phyloP scores from a whole-genome alignment of 2,888 invertebrate genomes.

The Achlya flavicornis region DNA sequence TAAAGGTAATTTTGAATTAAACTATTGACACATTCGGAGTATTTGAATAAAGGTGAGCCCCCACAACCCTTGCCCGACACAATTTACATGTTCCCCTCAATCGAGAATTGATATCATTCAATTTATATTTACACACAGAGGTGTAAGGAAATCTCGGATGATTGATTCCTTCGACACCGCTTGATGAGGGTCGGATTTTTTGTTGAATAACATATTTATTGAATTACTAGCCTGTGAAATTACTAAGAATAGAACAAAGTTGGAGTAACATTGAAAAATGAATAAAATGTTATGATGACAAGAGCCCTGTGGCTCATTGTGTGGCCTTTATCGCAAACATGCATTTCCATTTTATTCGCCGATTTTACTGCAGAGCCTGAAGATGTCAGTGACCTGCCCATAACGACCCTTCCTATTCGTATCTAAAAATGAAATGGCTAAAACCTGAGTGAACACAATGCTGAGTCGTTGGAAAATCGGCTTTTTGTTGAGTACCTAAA shows the following conservation, averaged over 20 bases:
- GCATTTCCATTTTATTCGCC: neutral
- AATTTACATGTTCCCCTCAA: conserved; percentile 3
- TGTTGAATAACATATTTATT: neutral
- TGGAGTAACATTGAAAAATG: neutral
- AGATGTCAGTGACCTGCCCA: neutral
- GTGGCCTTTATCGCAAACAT: neutral
- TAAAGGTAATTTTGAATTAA: conserved; percentile 6
- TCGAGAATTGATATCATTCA: conserved; percentile 2
- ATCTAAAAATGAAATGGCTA: neutral
- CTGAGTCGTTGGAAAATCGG: neutral
- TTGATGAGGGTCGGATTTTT: conserved; percentile 6
- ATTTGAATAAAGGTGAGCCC: neutral
- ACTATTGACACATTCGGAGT: neutral
- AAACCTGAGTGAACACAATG: conserved; percentile 3
- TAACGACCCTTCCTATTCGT: neutral
- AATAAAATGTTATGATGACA: no score
- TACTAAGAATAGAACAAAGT: neutral
- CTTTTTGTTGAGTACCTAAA: neutral
- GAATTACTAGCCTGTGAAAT: neutral
- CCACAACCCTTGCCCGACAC: neutral
- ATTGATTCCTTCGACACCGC: conserved; percentile 9
- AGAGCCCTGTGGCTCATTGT: no score
- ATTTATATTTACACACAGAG: conserved; percentile 4
- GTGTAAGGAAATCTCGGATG: conserved; percentile 12
- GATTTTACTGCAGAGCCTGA: neutral